Conservation (phyloP, 2,797 vertebrate species). For the Gastrophryne carolinensis region DNA sequence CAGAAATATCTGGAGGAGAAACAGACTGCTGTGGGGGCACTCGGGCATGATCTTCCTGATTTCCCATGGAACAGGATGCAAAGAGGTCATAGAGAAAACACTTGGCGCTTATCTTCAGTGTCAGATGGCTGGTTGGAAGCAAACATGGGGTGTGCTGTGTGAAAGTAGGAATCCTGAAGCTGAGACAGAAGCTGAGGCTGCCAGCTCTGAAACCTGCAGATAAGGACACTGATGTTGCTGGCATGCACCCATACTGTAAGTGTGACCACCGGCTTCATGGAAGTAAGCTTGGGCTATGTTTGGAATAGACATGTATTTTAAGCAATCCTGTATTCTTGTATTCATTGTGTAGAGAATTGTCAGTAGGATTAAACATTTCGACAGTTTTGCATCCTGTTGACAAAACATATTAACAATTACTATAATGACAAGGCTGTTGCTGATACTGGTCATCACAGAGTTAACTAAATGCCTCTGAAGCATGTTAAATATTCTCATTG, state of each 20-base stretch:
- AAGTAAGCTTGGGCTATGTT: not conserved
- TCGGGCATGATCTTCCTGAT: conserved; percentile 52
- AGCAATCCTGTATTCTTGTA: conserved; percentile 41
- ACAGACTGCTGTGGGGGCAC: conserved; percentile 57
- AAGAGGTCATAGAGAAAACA: conserved; percentile 68
- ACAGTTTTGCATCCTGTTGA: not conserved
- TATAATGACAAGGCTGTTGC: not conserved
- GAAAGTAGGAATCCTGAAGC: conserved; percentile 32
- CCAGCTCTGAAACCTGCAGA: conserved; percentile 56
- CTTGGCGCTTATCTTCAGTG: conserved; percentile 50
- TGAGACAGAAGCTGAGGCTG: conserved; percentile 5
- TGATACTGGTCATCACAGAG: conserved; percentile 16
- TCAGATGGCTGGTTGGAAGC: conserved; percentile 48
- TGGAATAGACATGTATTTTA: conserved; percentile 19
- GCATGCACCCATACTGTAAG: conserved; percentile 31
- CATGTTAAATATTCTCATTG: conserved; percentile 50
- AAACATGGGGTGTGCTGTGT: conserved; percentile 50
- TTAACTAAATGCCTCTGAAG: conserved; percentile 43
- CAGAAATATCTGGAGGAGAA: conserved; percentile 59
- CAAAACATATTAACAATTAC: not conserved
- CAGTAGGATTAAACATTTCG: not conserved
- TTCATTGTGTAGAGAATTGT: conserved; percentile 61
- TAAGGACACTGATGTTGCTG: conserved; percentile 44
- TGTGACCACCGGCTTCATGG: conserved; percentile 6
- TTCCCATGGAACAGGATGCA: conserved; percentile 55